Percentiles rank a stretch among this genome's conserved stretches.
phyloP scores from a whole-genome alignment of 2,797 vertebrate genomes.

The Anomalospiza imberbis region DNA sequence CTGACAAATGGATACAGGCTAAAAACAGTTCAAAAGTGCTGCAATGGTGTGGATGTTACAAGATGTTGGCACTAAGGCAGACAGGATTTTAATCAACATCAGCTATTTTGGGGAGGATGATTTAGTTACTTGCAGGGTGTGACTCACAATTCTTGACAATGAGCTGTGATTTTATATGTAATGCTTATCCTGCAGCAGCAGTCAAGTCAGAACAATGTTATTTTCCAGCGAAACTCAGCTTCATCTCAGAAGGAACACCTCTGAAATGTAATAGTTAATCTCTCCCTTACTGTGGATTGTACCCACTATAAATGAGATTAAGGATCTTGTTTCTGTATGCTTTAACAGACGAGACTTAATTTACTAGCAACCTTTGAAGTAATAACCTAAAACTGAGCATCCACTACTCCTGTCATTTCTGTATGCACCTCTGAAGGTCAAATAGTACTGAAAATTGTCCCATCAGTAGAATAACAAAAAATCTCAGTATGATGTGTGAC shows the following conservation, averaged over 20 bases:
- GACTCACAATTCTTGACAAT: background rate
- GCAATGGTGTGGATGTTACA: background rate
- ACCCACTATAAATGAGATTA: background rate
- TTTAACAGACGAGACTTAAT: background rate
- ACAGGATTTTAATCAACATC: background rate
- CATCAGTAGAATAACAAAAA: background rate
- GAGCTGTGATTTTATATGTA: background rate
- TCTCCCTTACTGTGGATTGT: background rate
- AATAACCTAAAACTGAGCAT: background rate
- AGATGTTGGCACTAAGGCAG: background rate
- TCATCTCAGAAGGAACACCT: background rate
- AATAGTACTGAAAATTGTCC: background rate
- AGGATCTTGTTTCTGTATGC: background rate
- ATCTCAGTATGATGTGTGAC: background rate
- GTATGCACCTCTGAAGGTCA: background rate
- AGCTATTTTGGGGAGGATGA: background rate
- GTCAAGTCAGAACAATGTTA: background rate
- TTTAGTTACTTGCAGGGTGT: background rate
- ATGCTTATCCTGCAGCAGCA: background rate
- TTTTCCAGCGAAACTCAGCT: background rate
- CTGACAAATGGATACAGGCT: background rate
- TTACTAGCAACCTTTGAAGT: background rate
- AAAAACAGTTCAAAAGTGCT: background rate
- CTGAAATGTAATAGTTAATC: background rate
- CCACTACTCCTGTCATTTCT: background rate